A percentile compares a stretch with the other conserved stretches of the same genome.
Evolutionary conservation across 2,888 invertebrate genomes (phyloP).

Genomic region (Troides aeacus): DNA sequence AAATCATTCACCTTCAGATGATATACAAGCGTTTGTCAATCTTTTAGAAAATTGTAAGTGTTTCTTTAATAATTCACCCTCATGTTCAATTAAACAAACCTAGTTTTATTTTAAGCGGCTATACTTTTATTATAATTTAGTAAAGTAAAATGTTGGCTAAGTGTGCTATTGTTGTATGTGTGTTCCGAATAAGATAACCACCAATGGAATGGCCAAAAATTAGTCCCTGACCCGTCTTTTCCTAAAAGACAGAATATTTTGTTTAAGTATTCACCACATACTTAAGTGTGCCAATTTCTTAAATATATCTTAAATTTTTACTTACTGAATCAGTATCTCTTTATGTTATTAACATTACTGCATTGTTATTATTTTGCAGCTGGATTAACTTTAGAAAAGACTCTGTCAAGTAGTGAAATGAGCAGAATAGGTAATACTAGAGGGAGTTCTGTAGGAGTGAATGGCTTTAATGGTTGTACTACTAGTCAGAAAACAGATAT

Average conservation of each 20-base stretch:
- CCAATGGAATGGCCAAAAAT: too few species aligned
- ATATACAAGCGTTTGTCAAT: slow-evolving; percentile 19
- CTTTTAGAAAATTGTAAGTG: slow-evolving; percentile 26
- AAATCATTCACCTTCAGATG: slow-evolving; percentile 21
- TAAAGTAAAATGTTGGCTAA: too few species aligned
- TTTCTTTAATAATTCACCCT: neutral
- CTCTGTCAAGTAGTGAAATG: slow-evolving; percentile 4
- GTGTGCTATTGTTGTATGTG: too few species aligned
- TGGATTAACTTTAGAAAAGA: slow-evolving; percentile 12
- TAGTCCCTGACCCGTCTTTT: too few species aligned
- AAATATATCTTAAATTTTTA: too few species aligned
- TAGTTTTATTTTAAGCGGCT: too few species aligned
- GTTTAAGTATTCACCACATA: too few species aligned
- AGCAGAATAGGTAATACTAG: slow-evolving; percentile 5
- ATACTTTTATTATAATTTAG: too few species aligned
- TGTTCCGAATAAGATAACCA: too few species aligned
- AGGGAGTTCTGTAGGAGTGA: slow-evolving; percentile 4
- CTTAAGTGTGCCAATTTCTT: too few species aligned
- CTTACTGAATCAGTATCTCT: neutral
- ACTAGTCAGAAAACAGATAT: slow-evolving; percentile 22
- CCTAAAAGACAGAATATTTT: too few species aligned
- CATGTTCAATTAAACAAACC: neutral
- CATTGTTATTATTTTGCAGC: slow-evolving; percentile 13
- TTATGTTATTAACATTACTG: neutral
- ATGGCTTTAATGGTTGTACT: slow-evolving; percentile 20